Percentiles rank a stretch among this genome's conserved stretches.
Evolutionary conservation across 2,888 invertebrate genomes (phyloP).

Genomic region (Catocala sponsa): DNA sequence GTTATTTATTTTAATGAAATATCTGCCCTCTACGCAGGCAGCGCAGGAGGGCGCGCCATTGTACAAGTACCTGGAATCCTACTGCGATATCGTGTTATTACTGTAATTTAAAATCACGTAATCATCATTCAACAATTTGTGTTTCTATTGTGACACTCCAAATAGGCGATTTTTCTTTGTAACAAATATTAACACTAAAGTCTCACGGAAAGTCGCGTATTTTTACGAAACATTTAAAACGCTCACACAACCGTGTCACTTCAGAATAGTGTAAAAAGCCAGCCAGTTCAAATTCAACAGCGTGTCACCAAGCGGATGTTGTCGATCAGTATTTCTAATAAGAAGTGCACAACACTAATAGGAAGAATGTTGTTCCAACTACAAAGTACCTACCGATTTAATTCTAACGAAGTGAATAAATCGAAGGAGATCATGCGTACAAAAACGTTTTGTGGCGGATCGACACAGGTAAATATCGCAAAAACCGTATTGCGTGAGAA

Average conservation of each 20-base stretch:
- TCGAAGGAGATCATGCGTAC: slow-evolving; percentile 44
- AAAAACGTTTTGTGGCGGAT: slow-evolving; percentile 57
- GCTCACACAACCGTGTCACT: neutral
- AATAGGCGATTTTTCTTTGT: slow-evolving; percentile 3
- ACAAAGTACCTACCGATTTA: slow-evolving; percentile 35
- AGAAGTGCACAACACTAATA: slow-evolving; percentile 34
- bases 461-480: slow-evolving; percentile 59
- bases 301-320: slow-evolving; percentile 28
- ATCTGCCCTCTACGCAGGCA: slow-evolving; percentile 58
- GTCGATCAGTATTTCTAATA: slow-evolving; percentile 32
- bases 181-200: neutral
- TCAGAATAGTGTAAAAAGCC: slow-evolving; percentile 7
- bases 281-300: slow-evolving; percentile 6
- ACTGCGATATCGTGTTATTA: slow-evolving; percentile 55
- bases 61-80: slow-evolving; percentile 55
- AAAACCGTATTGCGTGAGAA: slow-evolving; percentile 76
- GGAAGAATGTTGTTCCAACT: slow-evolving; percentile 31
- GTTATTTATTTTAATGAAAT: slow-evolving; percentile 83
- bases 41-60: slow-evolving; percentile 48
- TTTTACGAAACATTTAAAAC: slow-evolving; percentile 11
- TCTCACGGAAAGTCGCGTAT: neutral
- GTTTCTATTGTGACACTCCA: slow-evolving; percentile 10
- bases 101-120: slow-evolving; percentile 45
- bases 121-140: slow-evolving; percentile 26
- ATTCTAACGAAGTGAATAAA: slow-evolving; percentile 45